Base-by-base conservation (phyloP, 2,113 vertebrate genomes). In the Macquaria ambigua region DNA sequence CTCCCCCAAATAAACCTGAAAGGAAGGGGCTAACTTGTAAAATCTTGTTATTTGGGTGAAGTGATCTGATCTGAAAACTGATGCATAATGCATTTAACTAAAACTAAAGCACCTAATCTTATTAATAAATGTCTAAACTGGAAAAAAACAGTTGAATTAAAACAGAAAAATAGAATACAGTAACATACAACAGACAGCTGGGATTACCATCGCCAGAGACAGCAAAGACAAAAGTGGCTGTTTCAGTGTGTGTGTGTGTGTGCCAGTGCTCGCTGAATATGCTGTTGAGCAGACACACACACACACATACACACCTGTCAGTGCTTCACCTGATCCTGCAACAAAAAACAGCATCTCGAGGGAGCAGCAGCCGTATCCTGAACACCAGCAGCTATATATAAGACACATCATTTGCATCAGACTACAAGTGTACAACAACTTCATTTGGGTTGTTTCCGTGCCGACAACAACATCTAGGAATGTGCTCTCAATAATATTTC, bases 231-330 rank as follows among this genome's bases (percentile, higher is more conserved):
- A 74, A 75, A 61, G 43, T 66, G 48, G 34, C 41, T 78, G 41
- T 20, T 25, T 21, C 21, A 56, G 16, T 39, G 59, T 72, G 77
- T 59, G 50, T 14, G 46, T 68, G 62, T 64, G 64, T 58, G 34
- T 85, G 73, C 73, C 28, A 64, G 59, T n/a, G 48, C 21, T 67
- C 1, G 10, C 8, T 43, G 46, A 31, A 34, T 15, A 61, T 20
- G 16, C 7, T 69, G 25, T 69, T 52, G 28, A 9, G 46, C 20
- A 50, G n/a, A n/a, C 8, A 46, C 12, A 43, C 61, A 39, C 28
- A 62, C 39, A 56, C 41, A 87, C 37, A 61, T 8, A 82, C 82
- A 91, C 85, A 79, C 62, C 87, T 87, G 75, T 87, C 90, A 89
- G 63, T 16, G 50, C 68, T 28, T 87, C 70, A 82, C 87, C 86